Conservation (phyloP, 2,888 invertebrate species). For the Coelopa pilipes region DNA sequence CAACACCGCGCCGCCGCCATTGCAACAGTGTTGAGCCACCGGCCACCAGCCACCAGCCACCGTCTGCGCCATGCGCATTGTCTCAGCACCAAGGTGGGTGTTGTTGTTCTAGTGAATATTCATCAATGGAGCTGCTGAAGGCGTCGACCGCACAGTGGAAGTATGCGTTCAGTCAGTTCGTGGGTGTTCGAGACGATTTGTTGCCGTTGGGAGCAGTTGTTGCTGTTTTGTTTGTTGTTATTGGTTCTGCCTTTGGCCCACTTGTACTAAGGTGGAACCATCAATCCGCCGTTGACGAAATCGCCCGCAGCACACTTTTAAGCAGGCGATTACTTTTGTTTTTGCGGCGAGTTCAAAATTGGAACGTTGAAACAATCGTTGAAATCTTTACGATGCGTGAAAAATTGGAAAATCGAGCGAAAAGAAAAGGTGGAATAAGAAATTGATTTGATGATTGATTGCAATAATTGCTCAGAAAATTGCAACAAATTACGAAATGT, state of each 20-base stretch:
- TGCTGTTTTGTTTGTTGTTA: neutral
- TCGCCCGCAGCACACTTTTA: neutral
- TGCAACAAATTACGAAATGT: slow-evolving; percentile 9
- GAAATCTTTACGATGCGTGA: slow-evolving; percentile 17
- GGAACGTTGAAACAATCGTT: slow-evolving; percentile 16
- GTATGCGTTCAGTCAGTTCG: too few species aligned
- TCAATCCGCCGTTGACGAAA: slow-evolving; percentile 16
- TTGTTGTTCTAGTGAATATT: too few species aligned
- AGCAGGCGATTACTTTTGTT: neutral
- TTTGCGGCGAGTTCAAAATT: neutral
- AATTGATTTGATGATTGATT: slow-evolving; percentile 9
- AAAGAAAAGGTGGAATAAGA: slow-evolving; percentile 8
- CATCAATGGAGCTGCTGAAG: too few species aligned
- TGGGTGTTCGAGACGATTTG: too few species aligned
- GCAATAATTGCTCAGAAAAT: slow-evolving; percentile 5
- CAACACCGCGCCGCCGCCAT: too few species aligned
- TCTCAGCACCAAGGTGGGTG: too few species aligned
- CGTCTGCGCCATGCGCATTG: too few species aligned
- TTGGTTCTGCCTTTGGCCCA: neutral
- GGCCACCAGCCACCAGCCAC: too few species aligned
- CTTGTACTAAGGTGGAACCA: neutral
- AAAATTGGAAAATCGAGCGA: slow-evolving; percentile 4
- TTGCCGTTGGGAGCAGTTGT: too few species aligned
- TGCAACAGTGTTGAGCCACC: too few species aligned
- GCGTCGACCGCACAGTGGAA: too few species aligned